Base-by-base conservation (phyloP, 2,797 vertebrate genomes). In the Manis pentadactyla region DNA sequence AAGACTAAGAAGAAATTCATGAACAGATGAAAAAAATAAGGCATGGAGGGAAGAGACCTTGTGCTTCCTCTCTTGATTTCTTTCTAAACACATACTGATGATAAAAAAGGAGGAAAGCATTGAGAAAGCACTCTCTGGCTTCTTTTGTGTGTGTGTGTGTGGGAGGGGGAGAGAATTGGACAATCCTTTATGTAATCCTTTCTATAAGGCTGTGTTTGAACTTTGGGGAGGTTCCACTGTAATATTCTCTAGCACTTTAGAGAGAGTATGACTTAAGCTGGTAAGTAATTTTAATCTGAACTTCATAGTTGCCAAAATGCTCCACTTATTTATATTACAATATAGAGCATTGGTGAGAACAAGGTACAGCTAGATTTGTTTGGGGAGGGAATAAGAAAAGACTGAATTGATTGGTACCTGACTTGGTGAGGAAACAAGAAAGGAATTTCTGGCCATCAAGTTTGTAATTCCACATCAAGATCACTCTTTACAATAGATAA, bases 391-490 rank as follows among this genome's bases (percentile, higher is more conserved):
- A 53, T 86, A 92, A 95, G 82, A 96, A 97, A 97, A 97, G 85
- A 87, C 55, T 85, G 59, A 96, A 95, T 96, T 90, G 84, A 97
- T 95, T 87, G 96, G 96, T 98, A 98, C 97, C 97, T 98, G 98
- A 98, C 78, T 73, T n/a, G 66, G 94, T 98, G 98, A 98, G 98
- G 98, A 98, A 98, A 98, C 94, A 94, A 97, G 97, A 98, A 98
- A 99, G 98, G 98, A 98, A 98, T 98, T 98, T 98, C 97, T 98
- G 98, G 97, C 98, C 97, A 96, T 97, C 98, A 98, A 98, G 96
- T 94, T 92, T 95, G 98, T 98, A 98, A 98, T 97, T 98, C 98
- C 97, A 98, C 97, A 95, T 98, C 39, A 89, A 97, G 97, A 97
- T 97, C 91, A 90, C 97, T 98, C 98, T 98, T 98, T 97, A 46